Conservation (phyloP, 2,797 vertebrate genomes). For the Acipenser ruthenus region DNA sequence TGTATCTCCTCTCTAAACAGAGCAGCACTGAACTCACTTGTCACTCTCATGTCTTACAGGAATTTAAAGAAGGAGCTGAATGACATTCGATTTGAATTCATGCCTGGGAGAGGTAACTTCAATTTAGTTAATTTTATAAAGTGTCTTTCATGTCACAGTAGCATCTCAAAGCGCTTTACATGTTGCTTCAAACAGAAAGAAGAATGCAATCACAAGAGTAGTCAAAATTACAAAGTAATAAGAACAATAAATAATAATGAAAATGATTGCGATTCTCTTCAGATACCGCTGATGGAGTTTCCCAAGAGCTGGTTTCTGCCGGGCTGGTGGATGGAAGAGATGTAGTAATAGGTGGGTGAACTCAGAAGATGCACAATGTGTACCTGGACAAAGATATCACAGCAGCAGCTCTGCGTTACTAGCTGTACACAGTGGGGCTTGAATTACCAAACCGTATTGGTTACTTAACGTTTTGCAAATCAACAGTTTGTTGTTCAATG, state of each 20-base stretch:
- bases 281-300: slow-evolving; percentile 97
- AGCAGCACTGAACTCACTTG: background rate
- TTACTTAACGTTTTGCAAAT: too few relatives aligned
- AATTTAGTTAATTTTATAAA: background rate
- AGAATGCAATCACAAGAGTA: too few relatives aligned
- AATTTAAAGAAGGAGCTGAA: slow-evolving; percentile 97
- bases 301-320: slow-evolving; percentile 94
- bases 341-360: slow-evolving; percentile 84
- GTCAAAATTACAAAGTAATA: background rate
- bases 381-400: too few relatives aligned
- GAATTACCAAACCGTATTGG: too few relatives aligned
- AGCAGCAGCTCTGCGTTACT: background rate
- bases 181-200: too few relatives aligned
- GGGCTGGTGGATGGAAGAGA: slow-evolving; percentile 94
- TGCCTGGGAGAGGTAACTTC: slow-evolving; percentile 85
- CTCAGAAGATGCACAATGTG: background rate
- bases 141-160: background rate
- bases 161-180: background rate
- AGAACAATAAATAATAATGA: background rate
- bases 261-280: slow-evolving; percentile 23
- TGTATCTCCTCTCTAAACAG: background rate
- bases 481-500: too few relatives aligned
- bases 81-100: slow-evolving; percentile 96
- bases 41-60: slow-evolving; percentile 48
- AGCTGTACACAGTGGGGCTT: too few relatives aligned